These are phyloP conservation scores for Trachythela sp. DNA, from an alignment of 64 coral and sea anemone genomes.

Conservation along the genomic window DNA sequence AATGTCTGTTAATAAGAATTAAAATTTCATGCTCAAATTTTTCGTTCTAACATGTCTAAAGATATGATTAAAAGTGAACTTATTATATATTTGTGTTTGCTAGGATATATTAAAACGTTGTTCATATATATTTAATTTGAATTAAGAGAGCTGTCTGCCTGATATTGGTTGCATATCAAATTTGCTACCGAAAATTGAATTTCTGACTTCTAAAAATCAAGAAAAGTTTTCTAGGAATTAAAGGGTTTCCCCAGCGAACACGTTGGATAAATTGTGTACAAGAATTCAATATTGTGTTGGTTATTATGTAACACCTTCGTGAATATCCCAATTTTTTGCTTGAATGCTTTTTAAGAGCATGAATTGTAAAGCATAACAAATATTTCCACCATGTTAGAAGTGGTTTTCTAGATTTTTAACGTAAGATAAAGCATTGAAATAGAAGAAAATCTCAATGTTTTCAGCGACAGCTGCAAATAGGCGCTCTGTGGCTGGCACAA, in stretches of 20 bases:
- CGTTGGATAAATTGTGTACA: background rate
- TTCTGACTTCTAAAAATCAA: background rate
- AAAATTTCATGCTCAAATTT: no score
- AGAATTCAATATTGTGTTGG: background rate
- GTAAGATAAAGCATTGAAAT: no score
- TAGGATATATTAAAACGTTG: no score
- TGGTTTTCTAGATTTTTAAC: background rate
- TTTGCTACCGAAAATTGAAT: no score
- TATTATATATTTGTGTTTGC: no score
- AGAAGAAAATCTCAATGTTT: background rate
- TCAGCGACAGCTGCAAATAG: background rate
- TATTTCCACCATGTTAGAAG: background rate
- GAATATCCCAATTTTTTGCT: background rate
- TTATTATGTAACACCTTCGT: background rate
- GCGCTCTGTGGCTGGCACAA: background rate
- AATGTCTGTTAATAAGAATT: no score
- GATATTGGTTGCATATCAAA: no score
- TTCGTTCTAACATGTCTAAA: no score
- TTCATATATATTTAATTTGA: no score
- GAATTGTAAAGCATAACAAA: background rate
- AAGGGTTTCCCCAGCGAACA: background rate
- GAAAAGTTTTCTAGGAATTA: background rate
- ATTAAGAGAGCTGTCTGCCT: no score
- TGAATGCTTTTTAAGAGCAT: background rate
- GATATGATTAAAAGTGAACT: no score